Evolutionary conservation across 2,888 invertebrate genomes (phyloP).

Genomic region (Drosophila prolongata): DNA sequence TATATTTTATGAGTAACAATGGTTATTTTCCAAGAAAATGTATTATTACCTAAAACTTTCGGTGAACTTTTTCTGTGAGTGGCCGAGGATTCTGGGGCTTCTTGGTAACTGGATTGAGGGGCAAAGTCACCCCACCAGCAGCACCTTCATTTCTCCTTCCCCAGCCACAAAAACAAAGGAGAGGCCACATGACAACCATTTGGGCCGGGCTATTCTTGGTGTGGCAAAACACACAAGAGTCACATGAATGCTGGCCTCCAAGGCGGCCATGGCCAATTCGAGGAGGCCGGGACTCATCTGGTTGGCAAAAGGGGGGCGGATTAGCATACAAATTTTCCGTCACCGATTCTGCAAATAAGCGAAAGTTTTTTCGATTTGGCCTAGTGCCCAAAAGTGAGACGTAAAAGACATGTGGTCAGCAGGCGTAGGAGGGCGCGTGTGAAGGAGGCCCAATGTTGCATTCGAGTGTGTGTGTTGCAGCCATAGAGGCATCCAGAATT

Average conservation of each 20-base stretch:
- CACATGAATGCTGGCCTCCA: constrained; percentile 58
- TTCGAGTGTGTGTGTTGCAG: too few relatives aligned
- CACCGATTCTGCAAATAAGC: constrained; percentile 51
- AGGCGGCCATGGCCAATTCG: constrained; percentile 54
- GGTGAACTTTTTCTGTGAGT: background rate
- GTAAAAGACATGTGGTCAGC: constrained; percentile 29
- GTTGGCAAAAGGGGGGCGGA: constrained; percentile 4
- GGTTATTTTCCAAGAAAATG: too few relatives aligned
- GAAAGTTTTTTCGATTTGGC: constrained; percentile 53
- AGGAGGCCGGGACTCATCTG: constrained; percentile 22
- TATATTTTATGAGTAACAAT: too few relatives aligned
- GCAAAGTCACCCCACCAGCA: constrained; percentile 12
- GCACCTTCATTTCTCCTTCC: constrained; percentile 75
- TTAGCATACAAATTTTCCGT: constrained; percentile 54
- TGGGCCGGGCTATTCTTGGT: constrained; percentile 52
- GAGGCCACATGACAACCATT: constrained; percentile 55
- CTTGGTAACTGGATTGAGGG: constrained; percentile 19
- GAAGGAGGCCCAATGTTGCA: background rate
- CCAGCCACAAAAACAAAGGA: background rate
- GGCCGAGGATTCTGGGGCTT: background rate
- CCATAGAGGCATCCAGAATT: constrained; percentile 18
- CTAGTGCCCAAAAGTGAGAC: constrained; percentile 35
- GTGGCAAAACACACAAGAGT: constrained; percentile 37
- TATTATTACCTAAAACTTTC: too few relatives aligned
- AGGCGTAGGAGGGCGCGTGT: constrained; percentile 68